A percentile compares a stretch with the other conserved stretches of the same genome.
phyloP scores from a whole-genome alignment of 2,888 invertebrate species.

The Oasisia sp. region DNA sequence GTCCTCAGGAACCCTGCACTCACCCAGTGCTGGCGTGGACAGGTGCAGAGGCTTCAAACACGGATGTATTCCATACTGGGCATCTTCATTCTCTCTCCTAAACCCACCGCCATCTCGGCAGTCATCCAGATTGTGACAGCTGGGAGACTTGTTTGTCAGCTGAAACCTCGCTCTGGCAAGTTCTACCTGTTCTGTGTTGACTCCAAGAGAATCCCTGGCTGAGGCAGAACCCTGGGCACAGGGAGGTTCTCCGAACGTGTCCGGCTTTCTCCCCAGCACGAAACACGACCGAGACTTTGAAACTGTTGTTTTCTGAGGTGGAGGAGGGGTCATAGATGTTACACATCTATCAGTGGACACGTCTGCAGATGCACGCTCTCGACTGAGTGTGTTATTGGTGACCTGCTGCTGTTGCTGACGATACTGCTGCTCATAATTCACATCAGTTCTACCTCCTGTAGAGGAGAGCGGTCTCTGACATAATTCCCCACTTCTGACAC shows the following conservation, averaged over 20 bases:
- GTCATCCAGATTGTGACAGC: not conserved
- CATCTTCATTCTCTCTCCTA: not conserved
- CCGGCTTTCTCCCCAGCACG: not conserved
- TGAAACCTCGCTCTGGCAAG: not conserved
- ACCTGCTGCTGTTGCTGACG: conserved; percentile 3
- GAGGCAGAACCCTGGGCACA: not conserved
- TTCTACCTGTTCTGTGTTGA: not conserved
- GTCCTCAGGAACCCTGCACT: not conserved
- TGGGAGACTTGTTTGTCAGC: not conserved
- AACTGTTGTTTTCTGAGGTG: not conserved
- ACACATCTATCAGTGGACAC: not conserved
- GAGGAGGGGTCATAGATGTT: not conserved
- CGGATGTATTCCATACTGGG: not conserved
- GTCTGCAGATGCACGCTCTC: not conserved
- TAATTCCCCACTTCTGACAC: not conserved
- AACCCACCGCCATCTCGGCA: not conserved
- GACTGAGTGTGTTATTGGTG: not conserved
- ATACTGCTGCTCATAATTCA: not conserved
- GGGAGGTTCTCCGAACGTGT: not conserved
- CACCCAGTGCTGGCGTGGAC: not conserved
- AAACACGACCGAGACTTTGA: not conserved
- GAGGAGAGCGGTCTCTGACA: not conserved
- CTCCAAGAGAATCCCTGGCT: conserved; percentile 24
- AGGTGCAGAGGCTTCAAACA: not conserved
- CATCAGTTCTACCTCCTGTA: not conserved